Evolutionary conservation across 1,140 invertebrate genomes (phyloP), one percentile per base, ranked within the genome.

Genomic region (Drosophila pandora): DNA sequence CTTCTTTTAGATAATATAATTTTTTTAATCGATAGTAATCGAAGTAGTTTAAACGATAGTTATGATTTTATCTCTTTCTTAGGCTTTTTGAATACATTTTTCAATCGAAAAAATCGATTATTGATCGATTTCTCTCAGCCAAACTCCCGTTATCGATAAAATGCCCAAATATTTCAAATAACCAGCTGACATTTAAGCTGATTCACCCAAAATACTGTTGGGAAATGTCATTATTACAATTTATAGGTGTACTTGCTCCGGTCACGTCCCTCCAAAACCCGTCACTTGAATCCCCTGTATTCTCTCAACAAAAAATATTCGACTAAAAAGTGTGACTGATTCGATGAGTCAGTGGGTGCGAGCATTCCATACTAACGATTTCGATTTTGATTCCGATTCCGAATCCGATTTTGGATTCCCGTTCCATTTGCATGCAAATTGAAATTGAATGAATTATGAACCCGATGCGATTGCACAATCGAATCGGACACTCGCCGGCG

Each of bases 391-490:
- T 17, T 17, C 17, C 17, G 17, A 17, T 17, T 17, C 17, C 41
- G 41, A 17, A 4, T 47, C 21, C 47, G 34, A 63, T 30, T 67
- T 37, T n/a, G 62, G 63, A 53, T 43, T 67, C 60, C 60, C 60
- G 47, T 64, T 64, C 60, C 63, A 67, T 67, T 67, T 67, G 59
- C 63, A 67, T 64, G 55, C 55, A 28, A 60, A 21, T 49, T 34
- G 17, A 43, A 53, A 41, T 23, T 64, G 47, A 67, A 67, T 67
- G 63, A 32, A 64, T 45, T 67, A 62, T 50, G 21, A 13, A 21
- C 32, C 17, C 17, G 9, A 3, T 17, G 9, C 21, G 8, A 21
- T 53, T 53, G 50, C 50, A 53, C 50, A 53, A 53, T 53, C 50
- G 41, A 43, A 21, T 43, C 41, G 41, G 13, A 41, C 39, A 12